Evolutionary conservation across 1,140 invertebrate genomes (phyloP).

Genomic region (Lucilia cuprina): DNA sequence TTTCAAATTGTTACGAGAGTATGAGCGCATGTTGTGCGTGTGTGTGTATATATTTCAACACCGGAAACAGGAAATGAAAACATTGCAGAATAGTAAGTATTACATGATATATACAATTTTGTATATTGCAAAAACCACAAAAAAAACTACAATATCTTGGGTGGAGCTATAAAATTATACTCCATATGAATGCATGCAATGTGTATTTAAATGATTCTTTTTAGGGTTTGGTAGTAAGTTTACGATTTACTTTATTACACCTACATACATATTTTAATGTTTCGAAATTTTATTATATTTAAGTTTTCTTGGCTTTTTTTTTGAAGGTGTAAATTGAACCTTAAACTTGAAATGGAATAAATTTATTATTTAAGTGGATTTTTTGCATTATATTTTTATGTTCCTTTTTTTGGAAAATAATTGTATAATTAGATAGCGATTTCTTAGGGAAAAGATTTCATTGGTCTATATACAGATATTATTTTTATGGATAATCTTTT

Average conservation of each 20-base stretch:
- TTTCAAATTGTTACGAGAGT: not conserved
- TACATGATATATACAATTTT: not conserved
- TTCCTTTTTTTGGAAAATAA: no score
- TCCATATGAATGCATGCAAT: not conserved
- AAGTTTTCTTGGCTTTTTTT: not conserved
- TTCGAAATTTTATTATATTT: not conserved
- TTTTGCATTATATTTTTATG: no score
- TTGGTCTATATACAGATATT: no score
- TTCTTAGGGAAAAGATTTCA: no score
- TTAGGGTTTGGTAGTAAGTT: not conserved
- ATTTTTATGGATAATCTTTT: no score
- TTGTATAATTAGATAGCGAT: no score
- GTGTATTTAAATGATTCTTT: not conserved
- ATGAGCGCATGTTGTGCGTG: not conserved
- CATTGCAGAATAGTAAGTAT: not conserved
- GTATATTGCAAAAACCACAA: not conserved
- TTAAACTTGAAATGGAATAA: not conserved
- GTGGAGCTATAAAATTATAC: not conserved
- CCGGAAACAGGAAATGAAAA: conserved; percentile 24
- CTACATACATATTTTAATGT: not conserved
- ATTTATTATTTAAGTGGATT: no score
- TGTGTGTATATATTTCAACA: not conserved
- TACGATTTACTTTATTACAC: not conserved
- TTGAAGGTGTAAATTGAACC: not conserved
- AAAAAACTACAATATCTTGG: not conserved